Evolutionary conservation across 2,888 invertebrate genomes (phyloP), one percentile per base, ranked within the genome.

Genomic region (Merodon equestris): DNA sequence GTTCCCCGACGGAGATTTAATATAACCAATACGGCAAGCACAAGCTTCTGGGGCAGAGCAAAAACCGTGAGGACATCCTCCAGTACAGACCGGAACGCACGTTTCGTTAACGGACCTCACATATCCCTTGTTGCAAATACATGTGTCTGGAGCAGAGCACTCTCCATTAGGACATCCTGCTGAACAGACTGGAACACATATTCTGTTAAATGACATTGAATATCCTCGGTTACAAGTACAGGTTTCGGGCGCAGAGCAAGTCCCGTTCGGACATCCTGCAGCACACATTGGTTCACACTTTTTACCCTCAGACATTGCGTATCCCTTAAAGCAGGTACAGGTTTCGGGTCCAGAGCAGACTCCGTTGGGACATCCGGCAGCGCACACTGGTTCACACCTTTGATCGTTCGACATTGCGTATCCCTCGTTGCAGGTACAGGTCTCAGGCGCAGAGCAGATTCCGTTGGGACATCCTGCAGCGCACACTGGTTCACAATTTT

Each of bases 351-450:
- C 17, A 4, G 38, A 13, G 17, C 53, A 53, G 0, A 36, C 0
- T 1, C 51, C 51, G 12, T 36, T 36, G 14, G 34, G 13, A 36
- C 51, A 53, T 0, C 13, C 12, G 5, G 13, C 14, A 12, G 15
- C 4, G 17, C 53, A 53, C 12, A 34, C 9, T 1, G 53, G 38
- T 9, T 34, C 38, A 53, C 53, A 38, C 1, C 2, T 1, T 2
- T 10, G 7, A 9, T 4, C 7, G 0, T 10, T 1, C 1, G 53
- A 53, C 10, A 13, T 76, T 10, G 50, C 70, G 86, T 89, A 94
- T 0, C 94, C 94, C 0, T 90, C 87, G 77, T 92, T 91, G 82
- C 94, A 94, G 47, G 92, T 89, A 83, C 94, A 94, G 83, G 91
- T 90, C 84, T 93, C 92, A 0, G 94, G 94, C 0, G 91, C 91